Conservation (phyloP, 1,140 invertebrate species). For the Drosophila obscura region DNA sequence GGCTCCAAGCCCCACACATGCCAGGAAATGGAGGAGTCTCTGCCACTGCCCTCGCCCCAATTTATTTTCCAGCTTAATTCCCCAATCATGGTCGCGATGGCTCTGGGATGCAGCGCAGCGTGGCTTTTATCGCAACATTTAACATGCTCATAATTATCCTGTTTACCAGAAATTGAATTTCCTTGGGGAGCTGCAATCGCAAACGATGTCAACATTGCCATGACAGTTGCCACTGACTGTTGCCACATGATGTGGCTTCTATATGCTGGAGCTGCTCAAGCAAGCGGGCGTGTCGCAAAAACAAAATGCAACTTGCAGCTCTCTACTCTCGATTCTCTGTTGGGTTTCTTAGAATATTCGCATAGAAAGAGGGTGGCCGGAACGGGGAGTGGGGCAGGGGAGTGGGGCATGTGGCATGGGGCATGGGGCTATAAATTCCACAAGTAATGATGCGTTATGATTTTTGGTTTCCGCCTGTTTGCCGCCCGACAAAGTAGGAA, state of each 20-base stretch:
- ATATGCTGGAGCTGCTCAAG: constrained; percentile 5
- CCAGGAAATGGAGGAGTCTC: constrained; percentile 34
- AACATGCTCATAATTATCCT: constrained; percentile 84
- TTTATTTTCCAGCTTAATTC: constrained; percentile 75
- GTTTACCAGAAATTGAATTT: constrained; percentile 83
- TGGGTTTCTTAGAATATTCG: constrained; percentile 12
- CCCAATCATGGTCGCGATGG: constrained; percentile 72
- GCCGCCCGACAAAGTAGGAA: constrained; percentile 67
- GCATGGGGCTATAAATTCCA: constrained; percentile 72
- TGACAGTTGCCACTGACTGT: constrained; percentile 51
- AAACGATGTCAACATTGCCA: constrained; percentile 56
- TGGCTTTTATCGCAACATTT: constrained; percentile 83
- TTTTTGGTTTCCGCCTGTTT: constrained; percentile 78
- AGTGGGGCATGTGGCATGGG: constrained; percentile 44
- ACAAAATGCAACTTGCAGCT: constrained; percentile 58
- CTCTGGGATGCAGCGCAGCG: constrained; percentile 70
- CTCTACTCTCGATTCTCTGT: constrained; percentile 12
- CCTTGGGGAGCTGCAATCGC: constrained; percentile 62
- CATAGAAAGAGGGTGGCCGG: neutral
- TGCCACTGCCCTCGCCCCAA: constrained; percentile 29
- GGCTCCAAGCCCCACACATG: constrained; percentile 46
- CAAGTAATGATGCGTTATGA: constrained; percentile 83
- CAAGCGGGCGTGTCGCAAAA: constrained; percentile 42
- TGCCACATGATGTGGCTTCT: constrained; percentile 4
- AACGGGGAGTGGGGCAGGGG: constrained; percentile 9